Percentiles rank a stretch among this genome's conserved stretches.
Evolutionary conservation across 2,797 vertebrate species (phyloP).

Genomic region (Thunnus albacares): DNA sequence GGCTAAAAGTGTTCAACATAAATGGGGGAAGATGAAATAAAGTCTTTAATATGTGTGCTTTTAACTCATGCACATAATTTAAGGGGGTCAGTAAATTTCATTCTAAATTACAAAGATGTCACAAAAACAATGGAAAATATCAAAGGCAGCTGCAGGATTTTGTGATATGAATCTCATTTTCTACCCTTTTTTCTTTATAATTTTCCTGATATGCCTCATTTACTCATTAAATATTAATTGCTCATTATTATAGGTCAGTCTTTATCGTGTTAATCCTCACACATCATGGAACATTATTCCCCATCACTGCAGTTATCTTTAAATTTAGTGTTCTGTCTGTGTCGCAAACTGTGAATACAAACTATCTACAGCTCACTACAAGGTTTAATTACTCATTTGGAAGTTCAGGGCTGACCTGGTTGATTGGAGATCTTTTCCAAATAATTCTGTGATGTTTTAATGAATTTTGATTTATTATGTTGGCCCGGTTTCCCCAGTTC

Average conservation of each 20-base stretch:
- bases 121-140: constrained; percentile 24
- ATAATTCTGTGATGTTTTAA: constrained; percentile 21
- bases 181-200: not conserved
- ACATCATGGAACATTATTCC: constrained; percentile 28
- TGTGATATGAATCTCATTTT: constrained; percentile 11
- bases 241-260: constrained; percentile 22
- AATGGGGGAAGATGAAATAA: not conserved
- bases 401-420: not conserved
- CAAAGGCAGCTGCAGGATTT: not conserved
- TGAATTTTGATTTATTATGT: constrained; percentile 11
- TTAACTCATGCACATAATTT: not conserved
- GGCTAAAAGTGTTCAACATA: not conserved
- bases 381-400: constrained; percentile 27
- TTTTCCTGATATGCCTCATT: constrained; percentile 36
- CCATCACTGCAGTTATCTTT: constrained; percentile 33
- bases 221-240: constrained; percentile 46
- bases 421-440: constrained; percentile 2
- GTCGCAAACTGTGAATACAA: constrained; percentile 11
- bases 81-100: not conserved
- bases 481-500: constrained; percentile 15
- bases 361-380: not conserved
- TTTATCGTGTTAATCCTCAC: constrained; percentile 20
- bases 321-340: constrained; percentile 7
- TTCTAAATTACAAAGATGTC: not conserved
- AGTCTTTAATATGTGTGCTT: too few species aligned